phyloP scores from a whole-genome alignment of 37 sponge, comb jelly and placozoan species.

The Cladorhizidae sp. region DNA sequence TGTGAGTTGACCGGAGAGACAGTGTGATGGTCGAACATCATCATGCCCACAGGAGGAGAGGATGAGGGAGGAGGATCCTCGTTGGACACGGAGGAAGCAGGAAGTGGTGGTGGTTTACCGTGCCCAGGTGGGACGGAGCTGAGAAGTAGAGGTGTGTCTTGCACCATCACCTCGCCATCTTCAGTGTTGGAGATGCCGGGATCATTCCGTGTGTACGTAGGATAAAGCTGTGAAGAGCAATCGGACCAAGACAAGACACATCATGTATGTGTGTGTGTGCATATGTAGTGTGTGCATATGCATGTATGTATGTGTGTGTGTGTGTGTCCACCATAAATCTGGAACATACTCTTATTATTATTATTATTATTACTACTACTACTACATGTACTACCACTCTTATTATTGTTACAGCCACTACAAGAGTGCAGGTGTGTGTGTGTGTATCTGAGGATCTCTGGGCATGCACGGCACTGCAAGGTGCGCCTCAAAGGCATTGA shows the following conservation, averaged over 20 bases:
- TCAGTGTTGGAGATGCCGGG: conserved; percentile 36
- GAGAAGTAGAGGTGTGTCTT: conserved; percentile 18
- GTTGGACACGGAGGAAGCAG: background rate
- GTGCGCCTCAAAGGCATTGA: no score
- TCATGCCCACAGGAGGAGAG: conserved; percentile 18
- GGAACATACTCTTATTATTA: no score
- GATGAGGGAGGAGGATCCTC: background rate
- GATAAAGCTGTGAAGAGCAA: conserved; percentile 33
- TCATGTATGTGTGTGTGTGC: no score
- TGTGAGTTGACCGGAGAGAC: conserved; percentile 18
- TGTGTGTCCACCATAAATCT: no score
- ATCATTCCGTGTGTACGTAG: conserved; percentile 37
- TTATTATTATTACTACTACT: no score
- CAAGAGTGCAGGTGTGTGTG: no score
- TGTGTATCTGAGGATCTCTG: no score
- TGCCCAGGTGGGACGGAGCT: background rate
- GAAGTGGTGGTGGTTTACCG: background rate
- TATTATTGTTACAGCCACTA: no score
- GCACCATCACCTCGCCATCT: conserved; percentile 24
- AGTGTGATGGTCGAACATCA: conserved; percentile 9
- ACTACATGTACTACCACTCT: no score
- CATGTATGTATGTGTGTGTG: no score
- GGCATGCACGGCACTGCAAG: no score
- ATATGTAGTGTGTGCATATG: no score
- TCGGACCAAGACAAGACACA: background rate